phyloP scores from a whole-genome alignment of 2,113 vertebrate genomes.

The Xenotilapia caudafasciata region DNA sequence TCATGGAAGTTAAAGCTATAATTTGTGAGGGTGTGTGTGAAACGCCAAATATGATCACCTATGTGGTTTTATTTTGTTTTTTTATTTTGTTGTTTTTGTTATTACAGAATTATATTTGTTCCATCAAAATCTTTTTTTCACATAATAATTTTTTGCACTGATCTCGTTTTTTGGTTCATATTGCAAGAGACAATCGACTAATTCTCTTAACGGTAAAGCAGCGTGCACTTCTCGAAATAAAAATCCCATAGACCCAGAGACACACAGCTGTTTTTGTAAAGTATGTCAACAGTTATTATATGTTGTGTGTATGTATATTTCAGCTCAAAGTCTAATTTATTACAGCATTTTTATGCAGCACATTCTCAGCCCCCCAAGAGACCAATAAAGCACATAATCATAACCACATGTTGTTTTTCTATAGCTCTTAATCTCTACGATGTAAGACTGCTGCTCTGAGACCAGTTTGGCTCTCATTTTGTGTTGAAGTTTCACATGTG shows the following conservation, averaged over 20 bases:
- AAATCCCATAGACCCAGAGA: not conserved
- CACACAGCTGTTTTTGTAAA: not conserved
- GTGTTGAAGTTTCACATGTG: not conserved
- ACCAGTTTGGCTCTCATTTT: not conserved
- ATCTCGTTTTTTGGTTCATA: not conserved
- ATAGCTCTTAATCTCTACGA: not conserved
- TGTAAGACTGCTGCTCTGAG: conserved; percentile 3
- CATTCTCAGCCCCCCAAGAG: not conserved
- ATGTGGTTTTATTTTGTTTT: not conserved
- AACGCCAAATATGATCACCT: not conserved
- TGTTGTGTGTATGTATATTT: not conserved
- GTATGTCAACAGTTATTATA: not conserved
- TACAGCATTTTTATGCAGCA: not conserved
- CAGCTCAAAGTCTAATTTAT: not conserved
- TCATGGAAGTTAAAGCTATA: not conserved
- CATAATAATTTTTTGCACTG: not conserved
- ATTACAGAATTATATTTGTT: not conserved
- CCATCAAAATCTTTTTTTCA: not conserved
- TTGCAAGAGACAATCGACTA: not conserved
- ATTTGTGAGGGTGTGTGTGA: not conserved
- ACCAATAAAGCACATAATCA: not conserved
- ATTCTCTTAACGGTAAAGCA: not conserved
- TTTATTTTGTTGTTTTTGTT: not conserved
- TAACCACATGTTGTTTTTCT: conserved; percentile 7
- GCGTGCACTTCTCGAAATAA: not conserved